Conservation (phyloP, 2,113 vertebrate species). For the Podarcis muralis region DNA sequence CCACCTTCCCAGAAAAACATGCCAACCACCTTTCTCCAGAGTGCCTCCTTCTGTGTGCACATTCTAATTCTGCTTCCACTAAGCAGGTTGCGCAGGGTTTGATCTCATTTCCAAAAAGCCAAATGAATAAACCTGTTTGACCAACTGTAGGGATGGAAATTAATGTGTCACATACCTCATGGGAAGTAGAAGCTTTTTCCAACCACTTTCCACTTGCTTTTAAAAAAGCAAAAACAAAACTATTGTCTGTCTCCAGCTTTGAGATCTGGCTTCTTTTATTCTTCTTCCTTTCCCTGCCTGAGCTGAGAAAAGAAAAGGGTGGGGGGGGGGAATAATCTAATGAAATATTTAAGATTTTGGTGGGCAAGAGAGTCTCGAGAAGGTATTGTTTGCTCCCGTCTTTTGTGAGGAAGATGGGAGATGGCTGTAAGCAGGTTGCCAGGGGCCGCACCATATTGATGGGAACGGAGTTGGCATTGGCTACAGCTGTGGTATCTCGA, state of each 20-base stretch:
- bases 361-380: conserved; percentile 79
- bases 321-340: conserved; percentile 74
- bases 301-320: conserved; percentile 13
- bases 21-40: no score
- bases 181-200: not conserved
- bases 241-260: not conserved
- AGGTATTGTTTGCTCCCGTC: conserved; percentile 75
- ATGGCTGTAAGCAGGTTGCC: conserved; percentile 75
- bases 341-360: conserved; percentile 90
- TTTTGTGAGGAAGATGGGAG: conserved; percentile 82
- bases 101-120: not conserved
- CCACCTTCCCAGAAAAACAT: not conserved
- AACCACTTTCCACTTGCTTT: not conserved
- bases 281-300: conserved; percentile 25
- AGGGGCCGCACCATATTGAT: conserved; percentile 87
- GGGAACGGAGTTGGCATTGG: conserved; percentile 82
- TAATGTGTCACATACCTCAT: not conserved
- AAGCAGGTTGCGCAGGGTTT: not conserved
- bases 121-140: not conserved
- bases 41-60: not conserved
- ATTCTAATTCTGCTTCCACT: not conserved
- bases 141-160: not conserved
- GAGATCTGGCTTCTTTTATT: not conserved
- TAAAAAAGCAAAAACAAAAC: not conserved
- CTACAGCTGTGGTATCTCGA: conserved; percentile 87